These are phyloP conservation scores for Paraescarpia echinospica DNA, from an alignment of 1,140 invertebrate genomes.

Conservation along the genomic window DNA sequence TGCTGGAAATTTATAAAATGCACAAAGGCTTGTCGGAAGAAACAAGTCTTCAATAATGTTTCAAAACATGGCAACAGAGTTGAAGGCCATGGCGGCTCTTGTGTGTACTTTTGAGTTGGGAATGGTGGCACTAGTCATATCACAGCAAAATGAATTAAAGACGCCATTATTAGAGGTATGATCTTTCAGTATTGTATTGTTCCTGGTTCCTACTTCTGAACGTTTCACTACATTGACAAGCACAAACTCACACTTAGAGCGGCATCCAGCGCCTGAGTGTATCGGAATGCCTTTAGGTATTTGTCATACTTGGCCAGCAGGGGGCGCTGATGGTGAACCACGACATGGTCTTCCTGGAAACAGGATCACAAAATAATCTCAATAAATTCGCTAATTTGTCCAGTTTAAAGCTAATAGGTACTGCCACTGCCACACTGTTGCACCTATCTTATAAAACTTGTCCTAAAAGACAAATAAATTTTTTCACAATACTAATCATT, in stretches of 20 bases:
- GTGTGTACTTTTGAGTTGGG: no score
- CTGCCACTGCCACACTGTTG: not conserved
- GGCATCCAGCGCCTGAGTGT: conserved; percentile 75
- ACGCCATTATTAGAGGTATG: no score
- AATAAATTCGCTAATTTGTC: not conserved
- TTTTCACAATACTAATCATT: not conserved
- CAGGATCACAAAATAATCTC: conserved; percentile 24
- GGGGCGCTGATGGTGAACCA: conserved; percentile 43
- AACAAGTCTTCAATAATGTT: no score
- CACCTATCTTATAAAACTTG: conserved; percentile 8
- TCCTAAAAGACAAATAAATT: not conserved
- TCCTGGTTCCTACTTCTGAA: not conserved
- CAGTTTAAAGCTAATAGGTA: not conserved
- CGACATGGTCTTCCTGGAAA: conserved; percentile 46
- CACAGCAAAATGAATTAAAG: no score
- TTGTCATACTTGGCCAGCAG: conserved; percentile 64
- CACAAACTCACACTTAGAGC: conserved; percentile 64
- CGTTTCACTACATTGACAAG: not conserved
- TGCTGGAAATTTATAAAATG: no score
- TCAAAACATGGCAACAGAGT: no score
- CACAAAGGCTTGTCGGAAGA: no score
- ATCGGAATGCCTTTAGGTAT: conserved; percentile 78
- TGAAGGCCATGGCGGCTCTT: no score
- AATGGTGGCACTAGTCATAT: no score
- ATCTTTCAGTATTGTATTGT: not conserved